Conservation (phyloP, 2,113 vertebrate genomes). For the Entelurus aequoreus region DNA sequence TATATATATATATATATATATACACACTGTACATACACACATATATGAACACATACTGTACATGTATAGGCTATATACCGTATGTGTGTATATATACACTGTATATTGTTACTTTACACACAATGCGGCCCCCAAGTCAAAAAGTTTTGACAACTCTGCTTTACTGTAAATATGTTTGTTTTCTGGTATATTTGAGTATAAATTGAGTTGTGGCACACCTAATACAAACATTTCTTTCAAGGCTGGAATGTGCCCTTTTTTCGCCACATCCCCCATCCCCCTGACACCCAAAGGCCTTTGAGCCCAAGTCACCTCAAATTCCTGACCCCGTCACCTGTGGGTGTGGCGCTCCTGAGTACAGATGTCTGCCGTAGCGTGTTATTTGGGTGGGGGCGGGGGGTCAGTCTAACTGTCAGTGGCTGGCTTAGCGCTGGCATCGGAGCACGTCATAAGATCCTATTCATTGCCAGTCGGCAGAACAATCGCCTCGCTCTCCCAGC, state of each 20-base stretch:
- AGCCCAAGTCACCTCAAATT: constrained; percentile 20
- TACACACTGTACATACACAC: too few species aligned
- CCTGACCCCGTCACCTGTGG: constrained; percentile 32
- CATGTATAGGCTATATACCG: too few species aligned
- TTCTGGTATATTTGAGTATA: not conserved
- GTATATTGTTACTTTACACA: too few species aligned
- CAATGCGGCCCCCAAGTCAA: too few species aligned
- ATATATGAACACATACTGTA: too few species aligned
- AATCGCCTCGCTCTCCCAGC: constrained; percentile 32
- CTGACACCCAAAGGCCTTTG: constrained; percentile 15
- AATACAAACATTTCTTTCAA: not conserved
- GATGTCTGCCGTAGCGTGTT: constrained; percentile 48
- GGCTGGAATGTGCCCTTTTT: constrained; percentile 14
- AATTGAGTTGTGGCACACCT: not conserved
- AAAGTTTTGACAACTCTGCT: too few species aligned
- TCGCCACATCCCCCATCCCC: constrained; percentile 2
- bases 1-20: too few species aligned
- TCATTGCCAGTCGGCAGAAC: constrained; percentile 66
- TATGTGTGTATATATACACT: too few species aligned
- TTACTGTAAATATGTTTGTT: not conserved
- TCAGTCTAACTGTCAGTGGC: constrained; percentile 63
- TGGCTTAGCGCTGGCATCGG: constrained; percentile 59
- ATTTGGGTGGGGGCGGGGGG: constrained; percentile 14
- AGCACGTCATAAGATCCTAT: constrained; percentile 60
- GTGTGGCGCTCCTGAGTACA: constrained; percentile 31